Base-by-base conservation (phyloP, 2,113 vertebrate species). In the Thinocorus orbignyianus region DNA sequence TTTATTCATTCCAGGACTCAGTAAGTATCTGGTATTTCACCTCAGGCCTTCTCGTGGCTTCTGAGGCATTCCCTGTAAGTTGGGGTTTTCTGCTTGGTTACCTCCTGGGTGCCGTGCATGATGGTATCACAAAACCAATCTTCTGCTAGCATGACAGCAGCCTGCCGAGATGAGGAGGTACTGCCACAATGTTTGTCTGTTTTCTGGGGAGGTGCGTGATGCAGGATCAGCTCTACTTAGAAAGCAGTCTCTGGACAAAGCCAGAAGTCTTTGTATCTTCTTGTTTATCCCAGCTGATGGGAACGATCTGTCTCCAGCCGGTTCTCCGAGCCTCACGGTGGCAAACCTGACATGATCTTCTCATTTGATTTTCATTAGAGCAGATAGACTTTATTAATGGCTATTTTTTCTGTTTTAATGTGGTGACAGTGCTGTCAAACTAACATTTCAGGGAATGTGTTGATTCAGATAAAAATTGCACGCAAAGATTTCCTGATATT, bases 401-500 rank as follows among this genome's bases (percentile, higher is more conserved):
- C 18, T 57, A 7, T 39, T 86, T 91, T 81, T 81, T 16, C 42
- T 73, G 39, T 70, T 87, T n/a, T 55, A 31, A 25, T 79, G 17
- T 41, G 11, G 6, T 70, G 31, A 49, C 39, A 54, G 30, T 17
- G 2, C 70, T 94, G 35, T 64, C 57, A 49, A 33, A 48, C 57
- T 88, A 72, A 77, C 1, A 10, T 44, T 66, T 52, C 3, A 15
- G n/a, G 19, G 51, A 72, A 69, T 17, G 24, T 77, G 58, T 65
- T 2, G 0, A 62, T 92, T 88, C 54, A 58, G n/a, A 72, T 77
- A 52, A 68, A 81, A 93, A 69, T 57, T 52, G 6, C 18, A 6
- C n/a, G 22, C 80, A 88, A 90, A 69, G 76, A 85, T 86, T 92
- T 93, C n/a, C n/a, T 49, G 41, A 6, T 82, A 37, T 52, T 86